A percentile compares a stretch with the other conserved stretches of the same genome.
phyloP scores from a whole-genome alignment of 2,797 vertebrate species.

The Lemur catta region DNA sequence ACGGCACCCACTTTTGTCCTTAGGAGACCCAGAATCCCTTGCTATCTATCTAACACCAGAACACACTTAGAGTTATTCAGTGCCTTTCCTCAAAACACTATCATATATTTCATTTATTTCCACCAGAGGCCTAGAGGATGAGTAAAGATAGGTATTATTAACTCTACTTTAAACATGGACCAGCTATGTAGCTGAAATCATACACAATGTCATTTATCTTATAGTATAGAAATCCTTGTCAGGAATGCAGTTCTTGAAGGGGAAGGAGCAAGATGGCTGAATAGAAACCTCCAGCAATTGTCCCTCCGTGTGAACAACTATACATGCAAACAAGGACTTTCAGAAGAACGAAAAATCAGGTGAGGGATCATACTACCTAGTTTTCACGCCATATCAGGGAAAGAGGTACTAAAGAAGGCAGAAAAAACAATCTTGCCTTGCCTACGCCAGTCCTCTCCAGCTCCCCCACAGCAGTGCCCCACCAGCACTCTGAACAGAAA shows the following conservation, averaged over 20 bases:
- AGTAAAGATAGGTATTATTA: slow-evolving; percentile 8
- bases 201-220: neutral
- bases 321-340: neutral
- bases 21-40: no score
- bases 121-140: neutral
- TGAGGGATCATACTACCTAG: neutral
- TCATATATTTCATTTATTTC: slow-evolving; percentile 44
- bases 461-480: neutral
- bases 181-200: neutral
- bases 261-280: neutral
- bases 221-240: neutral
- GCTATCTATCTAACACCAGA: neutral
- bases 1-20: no score
- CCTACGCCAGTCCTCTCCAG: rapidly evolving
- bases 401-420: neutral
- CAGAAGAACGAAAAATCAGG: neutral
- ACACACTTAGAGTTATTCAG: neutral
- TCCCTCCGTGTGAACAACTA: neutral
- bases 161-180: slow-evolving; percentile 13
- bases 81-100: slow-evolving; percentile 6
- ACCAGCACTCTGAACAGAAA: neutral
- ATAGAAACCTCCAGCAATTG: neutral
- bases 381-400: neutral
- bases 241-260: neutral
- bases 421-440: neutral